A percentile compares a stretch with the other conserved stretches of the same genome.
phyloP scores from a whole-genome alignment of 2,797 vertebrate genomes.

The Enteromius afrohamiltoni region DNA sequence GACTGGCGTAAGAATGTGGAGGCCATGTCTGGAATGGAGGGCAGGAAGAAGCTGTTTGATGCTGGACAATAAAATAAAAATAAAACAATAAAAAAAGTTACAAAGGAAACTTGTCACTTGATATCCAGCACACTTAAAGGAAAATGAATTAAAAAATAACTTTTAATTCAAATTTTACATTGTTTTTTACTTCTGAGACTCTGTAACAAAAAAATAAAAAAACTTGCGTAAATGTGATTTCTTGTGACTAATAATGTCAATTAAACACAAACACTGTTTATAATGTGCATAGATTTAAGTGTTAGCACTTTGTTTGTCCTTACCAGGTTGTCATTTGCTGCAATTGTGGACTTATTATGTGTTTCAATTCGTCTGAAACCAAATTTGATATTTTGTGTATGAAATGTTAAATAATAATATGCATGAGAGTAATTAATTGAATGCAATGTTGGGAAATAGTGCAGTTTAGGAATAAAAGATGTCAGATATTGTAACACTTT shows the following conservation, averaged over 20 bases:
- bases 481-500: conserved; percentile 12
- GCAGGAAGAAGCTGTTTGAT: conserved; percentile 65
- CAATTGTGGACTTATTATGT: conserved; percentile 16
- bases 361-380: conserved; percentile 19
- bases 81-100: conserved; percentile 43
- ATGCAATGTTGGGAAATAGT: conserved; percentile 10
- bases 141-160: neutral
- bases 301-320: neutral
- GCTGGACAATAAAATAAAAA: conserved; percentile 52
- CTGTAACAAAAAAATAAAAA: neutral
- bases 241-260: neutral
- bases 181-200: conserved; percentile 18
- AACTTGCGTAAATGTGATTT: conserved; percentile 27
- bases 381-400: conserved; percentile 24
- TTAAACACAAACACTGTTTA: conserved; percentile 12
- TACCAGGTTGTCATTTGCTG: neutral
- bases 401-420: conserved; percentile 7
- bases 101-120: neutral
- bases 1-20: conserved; percentile 69
- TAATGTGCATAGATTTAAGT: neutral
- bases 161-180: neutral
- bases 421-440: conserved; percentile 6
- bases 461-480: neutral
- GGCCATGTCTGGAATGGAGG: conserved; percentile 67
- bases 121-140: neutral